Evolutionary conservation across 2,888 invertebrate species (phyloP).

Genomic region (Resseliella maxima): DNA sequence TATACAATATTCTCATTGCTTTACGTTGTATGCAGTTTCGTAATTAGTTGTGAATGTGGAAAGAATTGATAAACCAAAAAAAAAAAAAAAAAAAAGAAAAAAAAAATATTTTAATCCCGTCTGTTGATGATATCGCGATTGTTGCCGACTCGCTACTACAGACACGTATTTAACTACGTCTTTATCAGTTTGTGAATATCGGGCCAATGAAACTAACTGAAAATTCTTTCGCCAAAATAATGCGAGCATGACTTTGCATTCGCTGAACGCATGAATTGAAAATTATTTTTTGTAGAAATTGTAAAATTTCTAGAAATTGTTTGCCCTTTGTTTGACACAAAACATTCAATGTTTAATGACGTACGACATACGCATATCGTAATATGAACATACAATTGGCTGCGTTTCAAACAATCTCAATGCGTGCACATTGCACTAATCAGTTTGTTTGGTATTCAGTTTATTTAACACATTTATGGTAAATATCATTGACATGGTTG

Average conservation of each 20-base stretch:
- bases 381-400: slow-evolving; percentile 5
- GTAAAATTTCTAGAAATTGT: background rate
- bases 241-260: background rate
- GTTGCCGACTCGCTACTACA: background rate
- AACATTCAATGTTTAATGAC: slow-evolving; percentile 34
- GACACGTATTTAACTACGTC: background rate
- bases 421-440: background rate
- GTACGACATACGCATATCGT: background rate
- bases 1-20: background rate
- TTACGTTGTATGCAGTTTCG: slow-evolving; percentile 1
- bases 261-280: background rate
- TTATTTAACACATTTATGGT: slow-evolving; percentile 15
- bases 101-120: background rate
- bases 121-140: background rate
- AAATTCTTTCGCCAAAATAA: background rate
- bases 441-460: background rate
- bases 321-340: slow-evolving; percentile 46
- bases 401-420: slow-evolving; percentile 18
- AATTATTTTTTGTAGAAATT: background rate
- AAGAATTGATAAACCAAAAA: background rate
- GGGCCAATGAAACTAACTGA: background rate
- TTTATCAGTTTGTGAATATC: background rate
- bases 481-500: slow-evolving; percentile 26
- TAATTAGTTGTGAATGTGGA: background rate
- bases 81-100: too few species aligned